Evolutionary conservation across 2,113 vertebrate genomes (phyloP), one percentile per base, ranked within the genome.

Genomic region (Etheostoma cragini): DNA sequence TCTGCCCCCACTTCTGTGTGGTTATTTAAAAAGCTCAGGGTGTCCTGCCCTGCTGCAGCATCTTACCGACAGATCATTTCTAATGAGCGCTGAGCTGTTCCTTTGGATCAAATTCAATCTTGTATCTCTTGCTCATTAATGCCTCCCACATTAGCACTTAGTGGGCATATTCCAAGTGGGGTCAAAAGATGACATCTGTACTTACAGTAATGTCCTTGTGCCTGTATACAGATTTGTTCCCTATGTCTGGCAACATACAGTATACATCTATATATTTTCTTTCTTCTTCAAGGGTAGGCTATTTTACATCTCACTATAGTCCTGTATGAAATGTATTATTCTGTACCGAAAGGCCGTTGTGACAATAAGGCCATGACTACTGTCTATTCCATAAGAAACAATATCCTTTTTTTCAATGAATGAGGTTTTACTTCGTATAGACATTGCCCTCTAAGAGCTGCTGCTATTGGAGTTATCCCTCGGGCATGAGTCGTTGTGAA

Each of bases 101-200:
- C 86, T 83, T 54, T 35, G 60, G 78, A 84, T 85, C 82, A 89
- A 90, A 89, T 91, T 80, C 79, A 89, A 85, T 83, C 76, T 68
- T 72, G 66, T 82, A 61, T 78, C 68, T 67, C 62, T 57, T 65
- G 84, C 85, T 91, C 87, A 93, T 95, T 91, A 91, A 92, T 89
- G 85, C 91, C 88, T 86, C 91, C 92, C 88, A 93, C 92, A 84
- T 79, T 50, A 53, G 72, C 85, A 88, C 87, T 91, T 89, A 83
- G 80, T 49, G 84, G 73, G 73, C 57, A 71, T 87, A 79, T 91
- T 93, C 80, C n/a, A 81, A 74, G 70, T 90, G 52, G 73, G 87
- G 87, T 93, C 92, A 93, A 87, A 92, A 88, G 78, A 87, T 72
- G 85, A 67, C 82, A 58, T 86, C 64, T 60, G 71, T 26, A 62